Conservation (phyloP, 2,113 vertebrate genomes). For the Ammospiza caudacuta region DNA sequence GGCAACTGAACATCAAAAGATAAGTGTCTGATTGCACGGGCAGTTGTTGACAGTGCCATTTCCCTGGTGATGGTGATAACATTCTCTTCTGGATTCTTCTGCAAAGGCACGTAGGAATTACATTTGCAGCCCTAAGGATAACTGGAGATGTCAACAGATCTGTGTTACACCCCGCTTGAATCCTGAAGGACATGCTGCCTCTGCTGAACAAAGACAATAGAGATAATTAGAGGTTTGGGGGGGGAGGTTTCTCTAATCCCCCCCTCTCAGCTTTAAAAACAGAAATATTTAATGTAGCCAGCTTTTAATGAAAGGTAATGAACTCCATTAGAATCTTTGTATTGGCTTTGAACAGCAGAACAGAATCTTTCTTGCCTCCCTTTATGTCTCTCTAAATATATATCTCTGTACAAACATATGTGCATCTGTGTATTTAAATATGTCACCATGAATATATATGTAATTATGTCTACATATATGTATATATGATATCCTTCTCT, state of each 20-base stretch:
- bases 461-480: neutral
- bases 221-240: neutral
- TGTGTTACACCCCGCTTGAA: neutral
- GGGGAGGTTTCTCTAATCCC: neutral
- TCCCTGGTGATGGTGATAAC: slow-evolving; percentile 8
- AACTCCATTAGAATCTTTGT: neutral
- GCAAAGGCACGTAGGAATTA: neutral
- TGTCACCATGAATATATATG: neutral
- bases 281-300: neutral
- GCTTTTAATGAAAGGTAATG: neutral
- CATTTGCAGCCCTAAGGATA: neutral
- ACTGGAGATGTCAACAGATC: neutral
- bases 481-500: too few relatives aligned
- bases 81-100: neutral
- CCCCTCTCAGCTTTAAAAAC: rapidly evolving
- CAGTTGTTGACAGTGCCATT: slow-evolving; percentile 29
- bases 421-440: neutral
- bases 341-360: neutral
- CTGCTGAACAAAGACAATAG: neutral
- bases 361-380: neutral
- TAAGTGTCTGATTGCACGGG: slow-evolving; percentile 25
- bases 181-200: neutral
- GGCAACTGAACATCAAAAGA: slow-evolving; percentile 41
- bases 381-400: neutral
- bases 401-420: neutral